Conservation (phyloP, 2,888 invertebrate genomes). For the Scaptomyza polygonia region DNA sequence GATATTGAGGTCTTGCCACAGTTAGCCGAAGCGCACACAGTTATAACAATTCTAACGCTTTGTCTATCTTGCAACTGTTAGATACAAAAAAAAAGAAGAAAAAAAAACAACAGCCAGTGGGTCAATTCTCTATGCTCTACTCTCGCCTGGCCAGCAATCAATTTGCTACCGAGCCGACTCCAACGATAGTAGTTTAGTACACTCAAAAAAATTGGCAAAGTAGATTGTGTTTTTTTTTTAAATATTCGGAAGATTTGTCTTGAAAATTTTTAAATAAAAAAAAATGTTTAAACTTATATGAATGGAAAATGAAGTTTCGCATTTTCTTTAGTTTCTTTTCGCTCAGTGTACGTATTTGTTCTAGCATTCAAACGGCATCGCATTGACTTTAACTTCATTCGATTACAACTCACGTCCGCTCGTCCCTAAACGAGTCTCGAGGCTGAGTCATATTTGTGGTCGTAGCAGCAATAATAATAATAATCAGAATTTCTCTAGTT, state of each 20-base stretch:
- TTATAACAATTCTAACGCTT: constrained; percentile 58
- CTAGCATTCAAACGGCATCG: constrained; percentile 23
- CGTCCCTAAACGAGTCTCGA: constrained; percentile 31
- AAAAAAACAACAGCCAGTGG: constrained; percentile 47
- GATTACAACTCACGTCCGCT: constrained; percentile 56
- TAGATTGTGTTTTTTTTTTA: too few species aligned
- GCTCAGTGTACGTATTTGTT: constrained; percentile 29
- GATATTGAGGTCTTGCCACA: constrained; percentile 70
- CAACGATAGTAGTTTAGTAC: background rate
- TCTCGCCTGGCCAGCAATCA: constrained; percentile 54
- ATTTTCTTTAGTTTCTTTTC: background rate
- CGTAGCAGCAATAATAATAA: constrained; percentile 51
- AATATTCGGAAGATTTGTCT: too few species aligned
- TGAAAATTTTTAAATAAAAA: too few species aligned
- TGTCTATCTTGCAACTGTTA: constrained; percentile 30
- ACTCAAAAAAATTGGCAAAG: background rate
- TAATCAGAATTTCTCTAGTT: constrained; percentile 66
- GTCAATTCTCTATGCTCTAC: constrained; percentile 59
- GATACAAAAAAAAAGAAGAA: constrained; percentile 12
- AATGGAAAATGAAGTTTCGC: too few species aligned
- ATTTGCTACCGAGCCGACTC: constrained; percentile 42
- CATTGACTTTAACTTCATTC: constrained; percentile 17
- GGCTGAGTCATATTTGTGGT: constrained; percentile 46
- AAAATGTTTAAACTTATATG: too few species aligned
- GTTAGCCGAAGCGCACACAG: constrained; percentile 54